A percentile compares a stretch with the other conserved stretches of the same genome.
Conservation (phyloP, 1,140 invertebrate genomes). For the Belonocnema kinseyi region DNA sequence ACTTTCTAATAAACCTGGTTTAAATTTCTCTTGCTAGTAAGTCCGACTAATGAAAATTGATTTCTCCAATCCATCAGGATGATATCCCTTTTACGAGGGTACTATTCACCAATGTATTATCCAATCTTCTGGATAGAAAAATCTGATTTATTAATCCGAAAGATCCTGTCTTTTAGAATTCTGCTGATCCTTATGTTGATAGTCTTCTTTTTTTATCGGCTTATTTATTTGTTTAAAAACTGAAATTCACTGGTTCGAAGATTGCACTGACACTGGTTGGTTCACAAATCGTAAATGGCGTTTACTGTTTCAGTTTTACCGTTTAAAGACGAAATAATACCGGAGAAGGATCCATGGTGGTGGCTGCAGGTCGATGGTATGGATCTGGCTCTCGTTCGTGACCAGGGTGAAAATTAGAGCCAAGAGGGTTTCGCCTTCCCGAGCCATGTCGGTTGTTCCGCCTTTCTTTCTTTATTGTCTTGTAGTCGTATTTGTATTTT, state of each 20-base stretch:
- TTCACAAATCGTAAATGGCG: constrained; percentile 58
- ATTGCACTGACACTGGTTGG: constrained; percentile 37
- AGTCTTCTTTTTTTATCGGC: not conserved
- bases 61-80: constrained; percentile 11
- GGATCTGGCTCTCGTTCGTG: constrained; percentile 68
- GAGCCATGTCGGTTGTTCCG: constrained; percentile 6
- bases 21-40: not conserved
- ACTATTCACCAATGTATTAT: too few relatives aligned
- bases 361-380: constrained; percentile 61
- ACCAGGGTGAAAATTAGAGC: constrained; percentile 53
- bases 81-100: not conserved
- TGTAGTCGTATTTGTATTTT: not conserved
- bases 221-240: not conserved
- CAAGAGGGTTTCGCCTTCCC: not conserved
- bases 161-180: too few relatives aligned
- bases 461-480: constrained; percentile 40
- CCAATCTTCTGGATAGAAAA: too few relatives aligned
- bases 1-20: constrained; percentile 25
- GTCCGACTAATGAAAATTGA: not conserved
- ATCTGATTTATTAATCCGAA: too few relatives aligned
- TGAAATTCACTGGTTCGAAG: constrained; percentile 34
- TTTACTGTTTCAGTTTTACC: constrained; percentile 50
- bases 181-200: too few relatives aligned
- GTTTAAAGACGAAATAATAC: constrained; percentile 31
- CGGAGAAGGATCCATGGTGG: constrained; percentile 43